Conservation (phyloP, 2,797 vertebrate species). For the Urophycis tenuis region DNA sequence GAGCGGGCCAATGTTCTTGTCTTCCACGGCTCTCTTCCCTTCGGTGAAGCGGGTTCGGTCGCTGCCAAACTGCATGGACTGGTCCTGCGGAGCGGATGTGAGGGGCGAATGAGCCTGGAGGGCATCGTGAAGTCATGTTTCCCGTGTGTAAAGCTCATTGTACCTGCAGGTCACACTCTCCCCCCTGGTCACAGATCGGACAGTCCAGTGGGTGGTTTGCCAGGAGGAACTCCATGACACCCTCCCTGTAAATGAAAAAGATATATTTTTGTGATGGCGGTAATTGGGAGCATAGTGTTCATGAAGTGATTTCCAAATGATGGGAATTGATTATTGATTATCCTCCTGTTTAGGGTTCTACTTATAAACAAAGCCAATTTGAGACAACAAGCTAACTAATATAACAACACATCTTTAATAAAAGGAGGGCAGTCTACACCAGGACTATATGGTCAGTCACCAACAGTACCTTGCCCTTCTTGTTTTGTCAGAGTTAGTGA, state of each 20-base stretch:
- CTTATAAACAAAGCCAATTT: not conserved
- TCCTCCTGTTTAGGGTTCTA: not conserved
- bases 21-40: constrained; percentile 92
- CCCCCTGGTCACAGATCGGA: constrained; percentile 98
- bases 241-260: constrained; percentile 75
- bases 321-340: not conserved
- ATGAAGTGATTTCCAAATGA: not conserved
- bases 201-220: constrained; percentile 97
- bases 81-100: constrained; percentile 55
- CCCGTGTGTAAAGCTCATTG: constrained; percentile 95
- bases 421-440: not conserved
- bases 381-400: not conserved
- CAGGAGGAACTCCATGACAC: constrained; percentile 96
- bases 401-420: not conserved
- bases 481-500: constrained; percentile 95
- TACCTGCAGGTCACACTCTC: constrained; percentile 98
- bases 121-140: too few species aligned
- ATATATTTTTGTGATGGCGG: not conserved
- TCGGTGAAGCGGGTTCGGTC: constrained; percentile 94
- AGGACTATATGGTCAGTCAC: not conserved
- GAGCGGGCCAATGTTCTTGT: constrained; percentile 95
- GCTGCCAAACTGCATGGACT: constrained; percentile 94
- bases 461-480: constrained; percentile 86
- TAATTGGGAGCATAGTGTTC: not conserved
- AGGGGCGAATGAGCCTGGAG: not conserved